These are phyloP conservation scores for Shinisaurus crocodilurus DNA, from an alignment of 2,113 vertebrate genomes.

Conservation along the genomic window DNA sequence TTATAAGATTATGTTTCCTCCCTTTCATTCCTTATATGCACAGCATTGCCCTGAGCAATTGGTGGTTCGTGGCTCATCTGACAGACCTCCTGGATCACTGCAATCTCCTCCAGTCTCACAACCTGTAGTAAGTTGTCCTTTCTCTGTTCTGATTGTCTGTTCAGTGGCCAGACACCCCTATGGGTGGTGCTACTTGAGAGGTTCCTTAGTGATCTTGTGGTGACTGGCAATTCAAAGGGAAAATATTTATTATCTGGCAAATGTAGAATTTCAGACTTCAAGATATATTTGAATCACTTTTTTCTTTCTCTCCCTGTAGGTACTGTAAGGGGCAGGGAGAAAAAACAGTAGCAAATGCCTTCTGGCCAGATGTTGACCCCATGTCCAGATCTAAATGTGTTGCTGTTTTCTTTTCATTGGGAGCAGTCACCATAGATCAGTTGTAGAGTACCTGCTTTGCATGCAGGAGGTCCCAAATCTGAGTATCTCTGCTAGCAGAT, in stretches of 20 bases:
- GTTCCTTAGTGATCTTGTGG: background rate
- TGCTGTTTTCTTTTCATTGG: background rate
- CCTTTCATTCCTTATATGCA: conserved; percentile 41
- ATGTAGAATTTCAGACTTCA: background rate
- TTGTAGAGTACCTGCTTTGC: too few species aligned
- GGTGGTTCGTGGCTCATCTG: conserved; percentile 99
- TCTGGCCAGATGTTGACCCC: too few species aligned
- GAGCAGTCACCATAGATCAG: too few species aligned
- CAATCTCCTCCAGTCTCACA: conserved; percentile 94
- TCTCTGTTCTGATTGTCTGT: background rate
- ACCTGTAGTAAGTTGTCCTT: conserved; percentile 87
- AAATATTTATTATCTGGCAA: background rate
- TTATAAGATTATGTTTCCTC: background rate
- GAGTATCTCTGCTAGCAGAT: too few species aligned
- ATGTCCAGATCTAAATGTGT: background rate
- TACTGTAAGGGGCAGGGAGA: background rate
- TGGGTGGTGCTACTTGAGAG: rapidly evolving
- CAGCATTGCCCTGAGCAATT: conserved; percentile 96
- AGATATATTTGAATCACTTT: background rate
- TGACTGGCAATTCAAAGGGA: background rate
- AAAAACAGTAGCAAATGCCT: too few species aligned
- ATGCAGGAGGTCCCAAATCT: too few species aligned
- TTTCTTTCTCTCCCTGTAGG: background rate
- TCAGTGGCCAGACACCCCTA: background rate
- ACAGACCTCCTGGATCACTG: conserved; percentile 97